Conservation (phyloP, 2,888 invertebrate genomes). For the Pandemis corylana region DNA sequence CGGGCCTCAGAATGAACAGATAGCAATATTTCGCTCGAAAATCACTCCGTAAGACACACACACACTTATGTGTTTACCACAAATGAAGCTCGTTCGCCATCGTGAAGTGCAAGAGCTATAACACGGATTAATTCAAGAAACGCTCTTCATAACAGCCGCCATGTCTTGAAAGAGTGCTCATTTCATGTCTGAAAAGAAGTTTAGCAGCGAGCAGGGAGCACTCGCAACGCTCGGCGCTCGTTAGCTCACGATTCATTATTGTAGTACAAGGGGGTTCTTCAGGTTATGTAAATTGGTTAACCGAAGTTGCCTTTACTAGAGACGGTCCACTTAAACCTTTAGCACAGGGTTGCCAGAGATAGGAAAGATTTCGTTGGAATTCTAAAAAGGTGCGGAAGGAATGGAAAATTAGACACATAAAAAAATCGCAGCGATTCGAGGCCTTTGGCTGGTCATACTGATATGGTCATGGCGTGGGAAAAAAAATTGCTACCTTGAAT, state of each 20-base stretch:
- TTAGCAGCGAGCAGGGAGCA: slow-evolving; percentile 9
- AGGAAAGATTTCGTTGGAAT: background rate
- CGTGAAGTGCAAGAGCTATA: background rate
- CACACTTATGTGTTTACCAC: too few relatives aligned
- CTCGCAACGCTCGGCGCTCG: slow-evolving; percentile 37
- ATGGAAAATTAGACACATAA: too few relatives aligned
- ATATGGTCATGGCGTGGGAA: too few relatives aligned
- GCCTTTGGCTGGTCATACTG: too few relatives aligned
- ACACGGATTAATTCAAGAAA: background rate
- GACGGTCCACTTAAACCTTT: slow-evolving; percentile 42
- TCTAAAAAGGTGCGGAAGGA: too few relatives aligned
- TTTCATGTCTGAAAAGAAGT: slow-evolving; percentile 29
- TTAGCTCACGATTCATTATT: slow-evolving; percentile 38
- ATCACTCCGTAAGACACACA: too few relatives aligned
- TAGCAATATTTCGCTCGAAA: too few relatives aligned
- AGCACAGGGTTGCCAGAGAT: background rate
- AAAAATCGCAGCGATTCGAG: too few relatives aligned
- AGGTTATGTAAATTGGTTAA: slow-evolving; percentile 43
- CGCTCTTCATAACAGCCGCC: background rate
- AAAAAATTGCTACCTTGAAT: too few relatives aligned
- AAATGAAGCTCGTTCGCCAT: too few relatives aligned
- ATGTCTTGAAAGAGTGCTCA: background rate
- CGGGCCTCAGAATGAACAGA: too few relatives aligned
- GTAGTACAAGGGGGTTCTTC: slow-evolving; percentile 37
- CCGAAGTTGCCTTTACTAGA: slow-evolving; percentile 37